Percentiles rank a stretch among this genome's conserved stretches.
Evolutionary conservation across 1,140 invertebrate species (phyloP).

Genomic region (Drosophila trapezifrons): DNA sequence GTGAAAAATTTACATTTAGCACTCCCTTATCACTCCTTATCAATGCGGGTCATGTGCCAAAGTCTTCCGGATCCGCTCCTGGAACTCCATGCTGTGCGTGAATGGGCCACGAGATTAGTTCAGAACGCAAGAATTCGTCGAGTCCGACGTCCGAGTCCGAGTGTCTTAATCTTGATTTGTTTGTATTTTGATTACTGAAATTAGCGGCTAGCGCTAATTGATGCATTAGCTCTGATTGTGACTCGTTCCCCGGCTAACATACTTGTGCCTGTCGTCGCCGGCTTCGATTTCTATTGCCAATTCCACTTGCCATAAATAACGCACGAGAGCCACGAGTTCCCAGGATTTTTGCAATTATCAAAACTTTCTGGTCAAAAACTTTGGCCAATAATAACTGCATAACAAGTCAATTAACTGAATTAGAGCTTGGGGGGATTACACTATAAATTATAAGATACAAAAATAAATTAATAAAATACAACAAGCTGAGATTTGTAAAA

Average conservation of each 20-base stretch:
- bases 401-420: slow-evolving; percentile 52
- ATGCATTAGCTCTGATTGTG: slow-evolving; percentile 58
- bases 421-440: background rate
- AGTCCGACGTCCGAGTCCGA: slow-evolving; percentile 38
- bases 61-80: slow-evolving; percentile 19
- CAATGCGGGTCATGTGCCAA: background rate
- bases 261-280: slow-evolving; percentile 14
- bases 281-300: slow-evolving; percentile 1
- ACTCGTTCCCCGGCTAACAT: slow-evolving; percentile 19
- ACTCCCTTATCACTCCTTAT: background rate
- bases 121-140: slow-evolving; percentile 33
- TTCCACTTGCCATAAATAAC: slow-evolving; percentile 15
- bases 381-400: slow-evolving; percentile 21
- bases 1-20: background rate
- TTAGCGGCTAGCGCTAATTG: slow-evolving; percentile 53
- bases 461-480: background rate
- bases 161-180: slow-evolving; percentile 50
- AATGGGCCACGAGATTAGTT: slow-evolving; percentile 36
- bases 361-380: slow-evolving; percentile 14
- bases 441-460: background rate
- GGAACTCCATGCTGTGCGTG: slow-evolving; percentile 38
- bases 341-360: slow-evolving; percentile 17
- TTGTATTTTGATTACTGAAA: slow-evolving; percentile 51
- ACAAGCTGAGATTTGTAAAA: too few relatives aligned
- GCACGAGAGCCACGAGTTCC: background rate